Conservation (phyloP, 2,113 vertebrate species). For the Hydrochoerus hydrochaeris region DNA sequence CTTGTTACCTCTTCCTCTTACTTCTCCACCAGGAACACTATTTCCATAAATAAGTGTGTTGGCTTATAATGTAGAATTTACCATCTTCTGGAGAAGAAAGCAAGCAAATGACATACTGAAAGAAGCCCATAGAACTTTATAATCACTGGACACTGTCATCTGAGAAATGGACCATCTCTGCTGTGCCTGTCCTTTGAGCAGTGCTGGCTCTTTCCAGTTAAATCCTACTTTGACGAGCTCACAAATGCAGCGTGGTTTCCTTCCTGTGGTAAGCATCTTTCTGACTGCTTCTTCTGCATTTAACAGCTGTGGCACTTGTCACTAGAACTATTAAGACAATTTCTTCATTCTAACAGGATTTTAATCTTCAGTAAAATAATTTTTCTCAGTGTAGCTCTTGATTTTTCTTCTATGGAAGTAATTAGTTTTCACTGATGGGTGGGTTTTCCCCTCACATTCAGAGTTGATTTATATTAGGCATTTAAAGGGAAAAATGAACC, state of each 20-base stretch:
- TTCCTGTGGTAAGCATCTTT: conserved; percentile 57
- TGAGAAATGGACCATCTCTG: background rate
- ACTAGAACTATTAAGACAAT: conserved; percentile 78
- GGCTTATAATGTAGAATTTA: background rate
- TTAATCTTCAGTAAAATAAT: conserved; percentile 84
- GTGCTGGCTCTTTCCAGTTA: conserved; percentile 7
- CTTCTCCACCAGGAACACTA: background rate
- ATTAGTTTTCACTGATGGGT: conserved; percentile 71
- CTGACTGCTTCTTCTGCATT: conserved; percentile 57
- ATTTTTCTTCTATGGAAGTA: conserved; percentile 62
- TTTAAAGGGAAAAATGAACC: conserved; percentile 80
- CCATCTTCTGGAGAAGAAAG: background rate
- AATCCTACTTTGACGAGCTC: conserved; percentile 54
- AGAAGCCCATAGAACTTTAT: background rate
- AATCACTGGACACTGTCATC: background rate
- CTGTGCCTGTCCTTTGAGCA: rapidly evolving
- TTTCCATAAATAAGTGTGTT: background rate
- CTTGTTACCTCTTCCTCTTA: background rate
- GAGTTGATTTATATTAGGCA: conserved; percentile 76
- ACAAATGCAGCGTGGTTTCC: conserved; percentile 45
- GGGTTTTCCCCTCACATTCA: background rate
- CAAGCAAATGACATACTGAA: background rate
- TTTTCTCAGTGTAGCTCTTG: conserved; percentile 78
- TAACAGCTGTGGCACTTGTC: conserved; percentile 77
- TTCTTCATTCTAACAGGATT: conserved; percentile 84